A percentile compares a stretch with the other conserved stretches of the same genome.
These are phyloP conservation scores for Potorous gilbertii DNA, from an alignment of 2,797 vertebrate species.

Conservation along the genomic window DNA sequence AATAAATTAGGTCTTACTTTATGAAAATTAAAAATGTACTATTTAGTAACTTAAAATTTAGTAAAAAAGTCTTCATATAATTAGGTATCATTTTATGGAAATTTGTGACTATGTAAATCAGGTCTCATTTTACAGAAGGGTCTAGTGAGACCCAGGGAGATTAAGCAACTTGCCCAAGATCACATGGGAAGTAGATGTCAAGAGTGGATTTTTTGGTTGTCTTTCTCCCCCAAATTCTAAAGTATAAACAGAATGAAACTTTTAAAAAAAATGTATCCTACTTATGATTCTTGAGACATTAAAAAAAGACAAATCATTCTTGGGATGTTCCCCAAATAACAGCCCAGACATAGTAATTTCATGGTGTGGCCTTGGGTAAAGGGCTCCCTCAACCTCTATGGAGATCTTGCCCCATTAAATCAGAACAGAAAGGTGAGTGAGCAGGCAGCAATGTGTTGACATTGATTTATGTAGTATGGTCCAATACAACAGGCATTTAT, in stretches of 20 bases:
- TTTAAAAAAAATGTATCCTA: not conserved
- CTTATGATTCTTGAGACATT: not conserved
- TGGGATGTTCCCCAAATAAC: not conserved
- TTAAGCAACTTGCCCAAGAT: not conserved
- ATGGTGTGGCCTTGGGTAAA: no score
- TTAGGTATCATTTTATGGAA: no score
- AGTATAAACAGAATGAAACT: not conserved
- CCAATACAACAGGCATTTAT: not conserved
- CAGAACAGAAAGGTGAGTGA: not conserved
- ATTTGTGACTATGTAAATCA: not conserved
- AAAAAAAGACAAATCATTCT: not conserved
- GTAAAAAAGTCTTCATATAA: no score
- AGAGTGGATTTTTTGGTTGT: not conserved
- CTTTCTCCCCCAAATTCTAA: not conserved
- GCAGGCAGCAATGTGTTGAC: not conserved
- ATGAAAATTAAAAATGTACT: no score
- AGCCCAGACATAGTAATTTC: not conserved
- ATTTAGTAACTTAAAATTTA: no score
- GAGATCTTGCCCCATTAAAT: not conserved
- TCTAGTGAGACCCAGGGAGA: not conserved
- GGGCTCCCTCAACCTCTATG: no score
- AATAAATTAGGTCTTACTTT: no score
- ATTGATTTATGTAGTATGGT: not conserved
- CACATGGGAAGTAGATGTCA: not conserved
- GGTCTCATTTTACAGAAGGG: not conserved